Base-by-base conservation (phyloP, 2,888 invertebrate species). In the Hypsopygia costalis region DNA sequence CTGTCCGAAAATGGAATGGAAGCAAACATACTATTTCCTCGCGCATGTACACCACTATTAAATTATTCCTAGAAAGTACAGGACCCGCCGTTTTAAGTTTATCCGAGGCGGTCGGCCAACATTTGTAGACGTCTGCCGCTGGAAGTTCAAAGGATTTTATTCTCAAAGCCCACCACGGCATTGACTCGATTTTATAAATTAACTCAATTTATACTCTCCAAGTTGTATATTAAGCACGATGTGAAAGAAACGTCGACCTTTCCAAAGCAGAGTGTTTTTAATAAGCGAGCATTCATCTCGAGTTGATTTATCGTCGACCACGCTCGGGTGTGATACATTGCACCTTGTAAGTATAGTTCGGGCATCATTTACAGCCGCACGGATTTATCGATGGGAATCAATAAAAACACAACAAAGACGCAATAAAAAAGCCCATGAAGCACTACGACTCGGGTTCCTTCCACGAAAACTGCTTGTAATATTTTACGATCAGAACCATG, bases 11-110 rank as follows among this genome's bases (percentile, higher is more conserved):
- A 69, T 66, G 75, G 75, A 69, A 71, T 68, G 63, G 69, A 72
- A 74, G 73, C 74, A 80, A 80, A 81, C 78, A 78, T 65, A 54
- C 63, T 62, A 69, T 80, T 80, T 81, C 80, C 79, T 77, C 66
- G 70, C 80, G 77, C 73, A 75, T 77, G 79, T 63, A 51, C 52
- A 55, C 54, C 50, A 40, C 40, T 43, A 43, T 46, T 41, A 36
- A 41, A 48, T 52, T 49, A 44, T 50, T 51, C 27, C 49, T 50
- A 44, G 33, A 44, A 44, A 40, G 30, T 31, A 22, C 32, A 27
- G 27, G 27, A 16, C 16, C 16, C 16, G 16, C 16, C 4, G 16
- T 16, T 16, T 16, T 16, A 16, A 4, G 16, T 16, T 16, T 16
- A 22, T 25, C 12, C 8, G 27, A 32, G 32, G 34, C 39, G 43